Evolutionary conservation across 2,888 invertebrate species (phyloP), one percentile per base, ranked within the genome.

Genomic region (Sialis lutaria): DNA sequence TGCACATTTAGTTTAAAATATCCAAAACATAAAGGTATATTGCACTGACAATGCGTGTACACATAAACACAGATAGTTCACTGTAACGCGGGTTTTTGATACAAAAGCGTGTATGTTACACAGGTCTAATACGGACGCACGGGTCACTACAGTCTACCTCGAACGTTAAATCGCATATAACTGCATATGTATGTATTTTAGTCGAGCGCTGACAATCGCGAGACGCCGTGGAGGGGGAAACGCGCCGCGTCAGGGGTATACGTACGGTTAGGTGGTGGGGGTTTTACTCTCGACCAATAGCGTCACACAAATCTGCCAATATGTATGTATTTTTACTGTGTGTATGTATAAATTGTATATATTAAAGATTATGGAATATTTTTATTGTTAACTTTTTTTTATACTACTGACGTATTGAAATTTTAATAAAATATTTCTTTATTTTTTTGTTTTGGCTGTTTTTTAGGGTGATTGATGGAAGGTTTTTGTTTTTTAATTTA

Each of bases 311-410:
- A 52, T 55, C 54, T 48, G 39, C 60, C 63, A 60, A 65, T 65
- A 64, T 63, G 45, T 44, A 65, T 64, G 64, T 42, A 65, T 65
- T 64, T 42, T 48, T 34, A n/a, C 22, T 22, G 22, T 22, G 22
- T 22, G 22, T 49, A 62, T 65, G 64, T 64, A 67, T 65, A 65
- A 64, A 65, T 65, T 64, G 63, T 65, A 65, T 65, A 64, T 65
- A 67, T 65, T 66, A 67, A 66, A 65, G 65, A 67, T 67, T 66
- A 12, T 40, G 34, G 30, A 12, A 31, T 42, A 35, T 45, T 42
- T 45, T 47, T 22, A 22, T 22, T 22, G 22, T 22, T 22, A 22
- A 22, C 22, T 22, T 22, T 22, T 22, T 22, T 22, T 22, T 22
- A 22, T 22, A 22, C 22, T 22, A 22, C 22, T 22, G 22, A 22